Base-by-base conservation (phyloP, 1,140 invertebrate species). In the Probaryconus sp. region DNA sequence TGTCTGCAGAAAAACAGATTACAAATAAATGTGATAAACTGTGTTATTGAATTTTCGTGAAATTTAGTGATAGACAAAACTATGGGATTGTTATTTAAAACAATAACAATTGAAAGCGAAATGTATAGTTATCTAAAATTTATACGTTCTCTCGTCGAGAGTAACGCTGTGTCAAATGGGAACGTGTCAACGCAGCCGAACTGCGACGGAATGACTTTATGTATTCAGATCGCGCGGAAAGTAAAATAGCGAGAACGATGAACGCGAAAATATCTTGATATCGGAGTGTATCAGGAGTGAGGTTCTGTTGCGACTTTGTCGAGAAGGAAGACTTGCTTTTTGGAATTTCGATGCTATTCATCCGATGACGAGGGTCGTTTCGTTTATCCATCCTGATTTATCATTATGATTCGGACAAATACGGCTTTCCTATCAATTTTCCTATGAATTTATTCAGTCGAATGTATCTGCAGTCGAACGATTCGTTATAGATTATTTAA, bases 181-280 rank as follows among this genome's bases (percentile, higher is more conserved):
- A 38, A 18, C 30, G 35, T 48, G 43, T 38, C 43, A 38, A n/a
- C n/a, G 20, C n/a, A 16, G 24, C 43, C 30, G 50, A 61, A 38
- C 56, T 61, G 43, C 35, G 31, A 13, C 14, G 4, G 31, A 11
- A 47, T 21, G 24, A 48, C 38, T 61, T 48, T 61, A 61, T 40
- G 33, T 50, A 61, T 61, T 61, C 56, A 48, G 31, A 37, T 48
- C 56, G 43, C 35, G 45, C 45, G 31, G n/a, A 17, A 33, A 40
- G 21, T 48, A 48, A 48, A 48, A 45, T 58, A 33, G 31, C 47
- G 28, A 16, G 40, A 28, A 31, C 51, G 35, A 56, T 30, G 37
- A 56, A 35, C 37, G 37, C 13, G 45, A 60, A 38, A 50, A 63
- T 63, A 63, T 63, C 58, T 63, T 63, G 30, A 50, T 42, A 10